A percentile compares a stretch with the other conserved stretches of the same genome.
Conservation (phyloP, 92 coral and sea anemone species). For the Blastomussa wellsi region DNA sequence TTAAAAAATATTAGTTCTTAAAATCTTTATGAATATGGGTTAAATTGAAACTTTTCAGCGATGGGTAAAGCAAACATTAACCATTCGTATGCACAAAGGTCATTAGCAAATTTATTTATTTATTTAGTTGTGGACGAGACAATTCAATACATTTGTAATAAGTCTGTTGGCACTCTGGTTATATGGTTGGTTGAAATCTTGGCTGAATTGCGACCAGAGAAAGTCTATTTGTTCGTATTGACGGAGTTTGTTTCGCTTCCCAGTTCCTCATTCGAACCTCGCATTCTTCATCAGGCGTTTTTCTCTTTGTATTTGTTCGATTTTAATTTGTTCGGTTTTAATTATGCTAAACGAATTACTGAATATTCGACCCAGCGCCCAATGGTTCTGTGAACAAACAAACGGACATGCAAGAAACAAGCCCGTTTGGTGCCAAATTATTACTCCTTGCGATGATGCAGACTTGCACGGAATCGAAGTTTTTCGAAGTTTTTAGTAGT, state of each 20-base stretch:
- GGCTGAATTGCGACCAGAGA: too few species aligned
- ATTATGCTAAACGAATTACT: constrained; percentile 4
- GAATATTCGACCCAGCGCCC: neutral
- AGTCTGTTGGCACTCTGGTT: too few species aligned
- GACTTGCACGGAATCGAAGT: neutral
- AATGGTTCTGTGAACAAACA: neutral
- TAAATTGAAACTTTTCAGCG: neutral
- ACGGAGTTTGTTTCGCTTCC: neutral
- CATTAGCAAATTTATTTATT: neutral
- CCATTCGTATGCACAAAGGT: neutral
- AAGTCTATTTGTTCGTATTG: neutral
- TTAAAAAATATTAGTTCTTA: neutral
- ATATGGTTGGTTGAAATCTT: too few species aligned
- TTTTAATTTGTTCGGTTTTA: neutral
- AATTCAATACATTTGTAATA: neutral
- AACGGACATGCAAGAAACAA: neutral
- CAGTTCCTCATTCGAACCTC: neutral
- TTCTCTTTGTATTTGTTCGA: neutral
- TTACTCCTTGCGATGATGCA: neutral
- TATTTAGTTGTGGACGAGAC: neutral
- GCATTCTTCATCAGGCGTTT: neutral
- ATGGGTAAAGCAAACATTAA: neutral
- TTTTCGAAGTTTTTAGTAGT: neutral
- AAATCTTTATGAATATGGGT: neutral
- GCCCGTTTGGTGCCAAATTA: neutral